Percentiles rank a stretch among this genome's conserved stretches.
Conservation (phyloP, 2,113 vertebrate species). For the Thalassarche chlororhynchos region DNA sequence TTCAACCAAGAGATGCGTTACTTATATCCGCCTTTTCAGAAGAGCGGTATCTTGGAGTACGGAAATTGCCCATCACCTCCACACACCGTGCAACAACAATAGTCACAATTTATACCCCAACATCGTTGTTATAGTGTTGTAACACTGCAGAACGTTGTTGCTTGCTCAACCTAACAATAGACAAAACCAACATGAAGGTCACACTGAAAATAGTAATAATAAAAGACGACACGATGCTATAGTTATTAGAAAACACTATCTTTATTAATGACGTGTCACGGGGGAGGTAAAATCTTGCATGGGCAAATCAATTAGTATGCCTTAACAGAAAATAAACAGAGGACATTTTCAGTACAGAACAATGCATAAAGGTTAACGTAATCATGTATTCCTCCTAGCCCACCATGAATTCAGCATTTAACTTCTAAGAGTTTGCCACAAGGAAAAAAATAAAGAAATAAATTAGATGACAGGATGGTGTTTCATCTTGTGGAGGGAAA, state of each 20-base stretch:
- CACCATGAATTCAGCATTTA: background rate
- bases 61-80: background rate
- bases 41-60: background rate
- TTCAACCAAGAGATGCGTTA: background rate
- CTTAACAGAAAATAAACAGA: background rate
- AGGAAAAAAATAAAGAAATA: background rate
- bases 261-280: background rate
- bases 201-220: background rate
- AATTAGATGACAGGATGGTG: background rate
- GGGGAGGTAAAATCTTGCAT: background rate
- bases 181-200: background rate
- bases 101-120: background rate
- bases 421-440: background rate
- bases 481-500: background rate
- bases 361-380: background rate
- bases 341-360: background rate
- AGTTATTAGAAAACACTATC: background rate
- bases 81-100: rapidly evolving
- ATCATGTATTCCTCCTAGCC: background rate
- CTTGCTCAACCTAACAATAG: background rate
- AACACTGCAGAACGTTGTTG: background rate
- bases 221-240: background rate
- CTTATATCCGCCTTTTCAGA: background rate
- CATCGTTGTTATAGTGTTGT: background rate
- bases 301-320: background rate